Evolutionary conservation across 2,797 vertebrate species (phyloP).

Genomic region (Tragopan temminckii): DNA sequence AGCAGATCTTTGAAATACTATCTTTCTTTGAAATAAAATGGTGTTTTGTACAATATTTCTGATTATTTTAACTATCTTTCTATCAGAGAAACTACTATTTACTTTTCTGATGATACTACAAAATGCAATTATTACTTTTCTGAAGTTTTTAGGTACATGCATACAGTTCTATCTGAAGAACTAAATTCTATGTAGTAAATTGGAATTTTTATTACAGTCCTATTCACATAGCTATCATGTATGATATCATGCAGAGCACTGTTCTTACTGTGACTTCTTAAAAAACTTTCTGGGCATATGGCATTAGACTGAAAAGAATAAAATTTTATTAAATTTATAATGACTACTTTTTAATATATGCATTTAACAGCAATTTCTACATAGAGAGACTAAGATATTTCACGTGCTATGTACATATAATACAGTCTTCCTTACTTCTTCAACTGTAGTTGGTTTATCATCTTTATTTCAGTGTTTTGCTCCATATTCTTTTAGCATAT

Average conservation of each 20-base stretch:
- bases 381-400: background rate
- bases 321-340: background rate
- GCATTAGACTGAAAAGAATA: background rate
- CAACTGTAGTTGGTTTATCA: background rate
- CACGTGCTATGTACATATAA: rapidly evolving
- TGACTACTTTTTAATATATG: background rate
- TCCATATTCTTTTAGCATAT: background rate
- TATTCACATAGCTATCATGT: background rate
- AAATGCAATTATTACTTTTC: background rate
- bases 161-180: background rate
- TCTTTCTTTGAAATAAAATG: background rate
- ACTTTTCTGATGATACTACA: background rate
- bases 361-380: background rate
- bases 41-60: background rate
- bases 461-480: background rate
- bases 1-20: background rate
- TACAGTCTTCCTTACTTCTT: background rate
- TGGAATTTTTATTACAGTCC: background rate
- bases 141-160: background rate
- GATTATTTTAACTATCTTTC: background rate
- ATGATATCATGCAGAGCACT: background rate
- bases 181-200: background rate
- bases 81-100: background rate
- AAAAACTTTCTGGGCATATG: background rate
- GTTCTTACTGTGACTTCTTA: background rate